Base-by-base conservation (phyloP, 2,797 vertebrate species). In the Apogon talboti region DNA sequence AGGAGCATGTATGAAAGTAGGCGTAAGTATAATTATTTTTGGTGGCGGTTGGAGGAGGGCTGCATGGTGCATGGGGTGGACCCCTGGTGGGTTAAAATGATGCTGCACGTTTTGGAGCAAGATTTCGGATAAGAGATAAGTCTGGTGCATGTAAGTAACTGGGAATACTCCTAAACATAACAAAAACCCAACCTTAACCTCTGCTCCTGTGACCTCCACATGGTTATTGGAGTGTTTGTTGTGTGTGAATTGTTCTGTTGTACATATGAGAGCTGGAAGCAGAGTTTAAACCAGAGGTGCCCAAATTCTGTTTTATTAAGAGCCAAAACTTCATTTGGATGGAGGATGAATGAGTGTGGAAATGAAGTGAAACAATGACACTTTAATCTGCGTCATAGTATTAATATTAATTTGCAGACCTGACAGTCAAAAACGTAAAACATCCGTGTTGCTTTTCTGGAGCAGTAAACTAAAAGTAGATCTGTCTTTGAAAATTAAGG, bases 1-100 rank as follows among this genome's bases (percentile, higher is more conserved):
- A 98, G 98, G 96, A 99, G 97, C 96, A 99, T 99, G 98, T 99
- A 99, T 97, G 98, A 99, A 96, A 99, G 96, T 96, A 96, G 97
- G 96, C 96, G 98, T 99, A 95, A 99, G 98, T 99, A 97, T 90
- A 83, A 83, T 62, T 11, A 52, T 87, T 91, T 92, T 84, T 85
- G 91, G 91, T 93, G 89, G 89, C 62, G 64, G 88, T 83, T 81
- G 71, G 76, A 71, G 67, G 69, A 76, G 85, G 79, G 78, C 77
- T 76, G 81, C 87, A 78, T 88, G 89, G 64, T 74, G 68, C 58
- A 50, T 70, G 72, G 77, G 4, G 49, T 73, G 67, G 52, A 68
- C 55, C 30, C 41, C 45, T 14, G 63, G 59, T 81, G 69, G 71
- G 13, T 62, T 71, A 65, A 30, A 45, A 30, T 40, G 66, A 51